These are phyloP conservation scores for Drosophila sturtevanti DNA, from an alignment of 1,140 invertebrate species.

Conservation along the genomic window DNA sequence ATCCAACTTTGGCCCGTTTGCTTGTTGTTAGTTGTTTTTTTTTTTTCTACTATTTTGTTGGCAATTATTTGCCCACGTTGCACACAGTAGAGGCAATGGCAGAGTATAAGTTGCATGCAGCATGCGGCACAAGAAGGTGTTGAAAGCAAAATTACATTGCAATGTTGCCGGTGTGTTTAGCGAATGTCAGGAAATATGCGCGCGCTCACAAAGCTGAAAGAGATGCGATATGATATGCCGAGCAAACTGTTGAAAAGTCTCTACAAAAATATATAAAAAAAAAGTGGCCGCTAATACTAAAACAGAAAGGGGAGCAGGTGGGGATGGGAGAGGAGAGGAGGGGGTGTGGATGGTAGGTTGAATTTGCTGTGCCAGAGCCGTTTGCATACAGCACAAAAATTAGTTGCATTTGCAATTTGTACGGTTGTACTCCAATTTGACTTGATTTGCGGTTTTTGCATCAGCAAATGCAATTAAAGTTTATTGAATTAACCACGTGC, in stretches of 20 bases:
- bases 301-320: too few species aligned
- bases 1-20: conserved; percentile 35
- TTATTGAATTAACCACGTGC: conserved; percentile 79
- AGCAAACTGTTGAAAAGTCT: conserved; percentile 5
- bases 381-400: conserved; percentile 75
- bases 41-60: conserved; percentile 58
- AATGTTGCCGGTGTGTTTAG: conserved; percentile 66
- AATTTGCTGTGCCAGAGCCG: too few species aligned
- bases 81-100: conserved; percentile 32
- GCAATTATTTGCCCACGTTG: conserved; percentile 73
- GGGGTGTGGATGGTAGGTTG: background rate
- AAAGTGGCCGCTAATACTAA: background rate
- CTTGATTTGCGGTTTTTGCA: conserved; percentile 60
- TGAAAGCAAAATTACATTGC: conserved; percentile 81
- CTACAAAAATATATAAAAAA: too few species aligned
- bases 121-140: conserved; percentile 57
- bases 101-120: conserved; percentile 50
- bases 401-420: conserved; percentile 72
- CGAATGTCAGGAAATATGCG: conserved; percentile 66
- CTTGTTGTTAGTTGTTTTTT: conserved; percentile 12
- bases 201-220: conserved; percentile 26
- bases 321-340: background rate
- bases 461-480: conserved; percentile 62
- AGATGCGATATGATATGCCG: conserved; percentile 73
- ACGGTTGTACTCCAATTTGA: conserved; percentile 43